These are phyloP conservation scores for Anorthoa munda DNA, from an alignment of 2,888 invertebrate species.

Conservation along the genomic window DNA sequence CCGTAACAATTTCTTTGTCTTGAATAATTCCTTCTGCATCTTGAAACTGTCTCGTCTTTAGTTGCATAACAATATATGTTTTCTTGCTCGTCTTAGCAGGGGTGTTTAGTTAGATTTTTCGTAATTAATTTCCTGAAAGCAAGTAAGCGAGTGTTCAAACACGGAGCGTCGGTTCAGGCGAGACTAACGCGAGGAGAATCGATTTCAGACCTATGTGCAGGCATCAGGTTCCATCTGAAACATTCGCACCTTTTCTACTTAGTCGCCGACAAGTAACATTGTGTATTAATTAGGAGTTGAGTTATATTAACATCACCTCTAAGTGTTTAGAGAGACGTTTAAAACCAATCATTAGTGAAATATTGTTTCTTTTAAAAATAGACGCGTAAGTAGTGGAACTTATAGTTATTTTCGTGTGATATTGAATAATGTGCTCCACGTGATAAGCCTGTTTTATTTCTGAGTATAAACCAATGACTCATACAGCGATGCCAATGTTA, in stretches of 20 bases:
- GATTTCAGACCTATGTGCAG: slow-evolving; percentile 71
- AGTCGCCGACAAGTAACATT: slow-evolving; percentile 49
- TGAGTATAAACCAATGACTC: slow-evolving; percentile 25
- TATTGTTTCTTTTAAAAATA: slow-evolving; percentile 1
- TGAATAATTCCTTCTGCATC: neutral
- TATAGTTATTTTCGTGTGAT: slow-evolving; percentile 7
- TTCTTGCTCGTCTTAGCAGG: neutral
- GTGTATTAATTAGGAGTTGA: slow-evolving; percentile 58
- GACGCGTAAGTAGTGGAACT: slow-evolving; percentile 17
- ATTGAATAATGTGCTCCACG: slow-evolving; percentile 5
- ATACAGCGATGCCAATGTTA: slow-evolving; percentile 24
- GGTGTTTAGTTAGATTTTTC: slow-evolving; percentile 31
- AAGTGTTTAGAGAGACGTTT: neutral
- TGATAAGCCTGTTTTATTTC: neutral
- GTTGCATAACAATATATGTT: neutral
- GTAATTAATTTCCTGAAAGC: slow-evolving; percentile 59
- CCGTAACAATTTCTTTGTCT: neutral
- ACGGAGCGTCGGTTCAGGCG: slow-evolving; percentile 68
- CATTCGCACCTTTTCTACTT: slow-evolving; percentile 61
- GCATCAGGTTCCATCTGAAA: slow-evolving; percentile 60
- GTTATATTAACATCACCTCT: slow-evolving; percentile 24
- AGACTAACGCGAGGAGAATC: slow-evolving; percentile 75
- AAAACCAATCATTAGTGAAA: neutral
- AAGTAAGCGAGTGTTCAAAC: slow-evolving; percentile 64
- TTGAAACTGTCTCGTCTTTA: neutral